Evolutionary conservation across 2,113 vertebrate genomes (phyloP), one percentile per base, ranked within the genome.

Genomic region (Australoheros scitulus): DNA sequence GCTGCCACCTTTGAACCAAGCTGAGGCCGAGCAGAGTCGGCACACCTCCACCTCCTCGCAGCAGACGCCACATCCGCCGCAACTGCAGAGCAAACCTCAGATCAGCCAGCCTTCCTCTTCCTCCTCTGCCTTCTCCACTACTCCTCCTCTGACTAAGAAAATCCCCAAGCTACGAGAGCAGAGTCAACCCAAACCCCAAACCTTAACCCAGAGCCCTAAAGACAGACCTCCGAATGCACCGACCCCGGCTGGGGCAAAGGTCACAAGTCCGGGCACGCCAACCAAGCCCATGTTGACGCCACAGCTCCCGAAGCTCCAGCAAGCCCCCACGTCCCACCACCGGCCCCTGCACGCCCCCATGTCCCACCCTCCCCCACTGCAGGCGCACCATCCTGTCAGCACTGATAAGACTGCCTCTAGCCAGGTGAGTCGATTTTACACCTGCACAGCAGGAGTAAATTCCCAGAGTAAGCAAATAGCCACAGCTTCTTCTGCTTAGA

Each of bases 291-390:
- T 96, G 90, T 93, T 97, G 88, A 97, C 96, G 57, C 96, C 95
- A 0, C 98, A 98, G 93, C 97, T 99, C 74, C 98, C 98, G 11
- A 97, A 97, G 92, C 96, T 99, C 41, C 98, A 99, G 92, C 98
- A 99, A 88, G 97, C 98, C 29, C 98, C 97, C 83, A 98, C 96
- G 29, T 97, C 97, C 76, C 98, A 97, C 95, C 97, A 99, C 96
- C 95, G 98, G 90, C 98, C 97, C 86, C 96, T 97, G 92, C 98
- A 98, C 89, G 96, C 97, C 55, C 95, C 96, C 80, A 96, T 97
- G 93, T 97, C 97, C 36, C 98, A 97, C 93, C 97, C 97, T 41
- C 97, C 96, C 0, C 95, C 97, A 9, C 92, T 96, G 88, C 96
- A 96, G 91, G 95, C 96, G 1, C 97, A 97, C 91, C 97, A 99